A percentile compares a stretch with the other conserved stretches of the same genome.
Conservation (phyloP, 2,888 invertebrate species). For the Onthophagus sagittarius region DNA sequence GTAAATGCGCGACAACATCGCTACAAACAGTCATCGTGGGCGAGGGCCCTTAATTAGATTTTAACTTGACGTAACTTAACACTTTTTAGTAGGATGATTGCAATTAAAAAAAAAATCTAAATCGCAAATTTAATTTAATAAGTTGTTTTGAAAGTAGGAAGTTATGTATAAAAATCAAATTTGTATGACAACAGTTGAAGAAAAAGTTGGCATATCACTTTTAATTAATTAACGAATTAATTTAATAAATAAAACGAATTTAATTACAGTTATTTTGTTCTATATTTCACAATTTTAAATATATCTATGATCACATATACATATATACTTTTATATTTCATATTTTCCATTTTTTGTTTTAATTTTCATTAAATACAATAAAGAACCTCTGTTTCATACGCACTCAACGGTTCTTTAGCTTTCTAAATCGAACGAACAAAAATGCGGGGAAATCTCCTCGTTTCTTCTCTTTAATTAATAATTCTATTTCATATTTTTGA, state of each 20-base stretch:
- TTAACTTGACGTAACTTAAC: too few species aligned
- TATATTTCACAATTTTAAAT: constrained; percentile 47
- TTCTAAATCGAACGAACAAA: not conserved
- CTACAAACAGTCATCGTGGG: too few species aligned
- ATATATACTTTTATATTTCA: constrained; percentile 40
- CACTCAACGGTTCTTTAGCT: not conserved
- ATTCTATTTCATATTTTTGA: not conserved
- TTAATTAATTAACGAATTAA: too few species aligned
- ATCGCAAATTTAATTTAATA: too few species aligned
- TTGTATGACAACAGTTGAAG: too few species aligned
- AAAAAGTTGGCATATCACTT: too few species aligned
- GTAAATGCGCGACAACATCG: too few species aligned
- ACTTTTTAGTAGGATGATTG: too few species aligned
- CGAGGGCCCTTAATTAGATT: too few species aligned
- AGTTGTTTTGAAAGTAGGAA: too few species aligned
- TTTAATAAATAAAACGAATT: constrained; percentile 18
- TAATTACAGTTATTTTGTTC: constrained; percentile 43
- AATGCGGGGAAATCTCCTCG: constrained; percentile 2
- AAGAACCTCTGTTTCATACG: not conserved
- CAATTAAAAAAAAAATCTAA: too few species aligned
- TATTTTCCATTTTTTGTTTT: constrained; percentile 5
- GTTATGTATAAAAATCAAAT: too few species aligned
- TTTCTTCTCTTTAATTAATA: not conserved
- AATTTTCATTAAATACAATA: constrained; percentile 8
- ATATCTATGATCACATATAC: constrained; percentile 47